Evolutionary conservation across 53 echinoderm and acorn worm genomes (phyloP).

Genomic region (Holothuria leucospilota): DNA sequence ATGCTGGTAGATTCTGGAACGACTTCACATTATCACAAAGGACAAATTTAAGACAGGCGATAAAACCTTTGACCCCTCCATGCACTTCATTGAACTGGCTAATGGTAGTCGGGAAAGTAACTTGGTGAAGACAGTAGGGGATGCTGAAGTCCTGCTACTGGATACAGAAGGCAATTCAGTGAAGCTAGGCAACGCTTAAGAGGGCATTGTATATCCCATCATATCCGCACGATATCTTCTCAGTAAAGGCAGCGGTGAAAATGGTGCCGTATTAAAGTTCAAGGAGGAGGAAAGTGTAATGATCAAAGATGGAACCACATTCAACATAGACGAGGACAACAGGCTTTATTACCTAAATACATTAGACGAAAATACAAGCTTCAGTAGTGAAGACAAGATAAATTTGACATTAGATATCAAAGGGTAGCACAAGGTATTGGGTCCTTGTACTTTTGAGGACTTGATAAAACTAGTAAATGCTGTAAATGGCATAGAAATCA

Average conservation of each 20-base stretch:
- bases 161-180: slow-evolving; percentile 12
- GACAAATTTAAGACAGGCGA: slow-evolving; percentile 27
- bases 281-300: not conserved
- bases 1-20: slow-evolving; percentile 59
- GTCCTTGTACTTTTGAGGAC: slow-evolving; percentile 25
- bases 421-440: slow-evolving; percentile 21
- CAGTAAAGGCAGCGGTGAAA: slow-evolving; percentile 42
- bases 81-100: slow-evolving; percentile 25
- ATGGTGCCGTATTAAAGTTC: slow-evolving; percentile 44
- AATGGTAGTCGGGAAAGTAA: not conserved
- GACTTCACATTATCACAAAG: slow-evolving; percentile 50
- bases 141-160: slow-evolving; percentile 28
- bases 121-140: slow-evolving; percentile 34
- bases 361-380: not conserved
- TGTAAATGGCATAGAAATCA: not conserved
- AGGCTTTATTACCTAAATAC: slow-evolving; percentile 9
- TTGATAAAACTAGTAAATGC: not conserved
- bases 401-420: not conserved
- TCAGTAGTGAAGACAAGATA: not conserved
- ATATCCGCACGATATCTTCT: slow-evolving; percentile 64
- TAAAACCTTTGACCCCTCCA: slow-evolving; percentile 13
- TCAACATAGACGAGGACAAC: not conserved
- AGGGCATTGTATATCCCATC: slow-evolving; percentile 49
- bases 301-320: slow-evolving; percentile 19
- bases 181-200: not conserved